phyloP scores from a whole-genome alignment of 2,888 invertebrate genomes.

The Frankliniella intonsa region DNA sequence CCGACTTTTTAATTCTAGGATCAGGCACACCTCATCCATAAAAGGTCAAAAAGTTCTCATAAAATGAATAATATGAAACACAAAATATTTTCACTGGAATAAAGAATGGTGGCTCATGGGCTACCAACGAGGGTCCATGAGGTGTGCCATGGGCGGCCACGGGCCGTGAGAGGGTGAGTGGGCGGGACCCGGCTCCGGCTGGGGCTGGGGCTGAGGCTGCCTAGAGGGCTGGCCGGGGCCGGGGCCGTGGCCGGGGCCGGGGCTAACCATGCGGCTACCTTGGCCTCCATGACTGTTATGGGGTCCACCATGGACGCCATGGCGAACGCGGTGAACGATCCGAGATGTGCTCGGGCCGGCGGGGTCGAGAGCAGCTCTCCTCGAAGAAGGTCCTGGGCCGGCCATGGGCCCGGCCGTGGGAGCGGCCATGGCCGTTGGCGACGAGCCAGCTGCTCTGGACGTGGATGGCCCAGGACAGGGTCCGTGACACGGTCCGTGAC shows the following conservation, averaged over 20 bases:
- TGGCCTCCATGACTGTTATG: neutral
- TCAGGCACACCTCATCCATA: neutral
- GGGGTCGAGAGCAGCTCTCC: neutral
- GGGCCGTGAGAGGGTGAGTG: neutral
- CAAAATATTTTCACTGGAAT: constrained; percentile 12
- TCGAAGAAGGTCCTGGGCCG: neutral
- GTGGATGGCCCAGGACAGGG: neutral
- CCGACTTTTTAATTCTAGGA: neutral
- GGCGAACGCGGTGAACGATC: neutral
- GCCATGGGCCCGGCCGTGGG: neutral
- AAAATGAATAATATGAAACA: neutral
- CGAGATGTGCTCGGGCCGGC: neutral
- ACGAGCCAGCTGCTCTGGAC: neutral
- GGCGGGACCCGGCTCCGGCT: too few relatives aligned
- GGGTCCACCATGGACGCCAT: neutral
- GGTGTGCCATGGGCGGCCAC: neutral
- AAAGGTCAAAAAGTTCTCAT: neutral
- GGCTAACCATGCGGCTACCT: neutral
- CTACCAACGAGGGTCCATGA: constrained; percentile 11
- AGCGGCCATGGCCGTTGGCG: neutral
- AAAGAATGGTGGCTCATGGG: neutral
- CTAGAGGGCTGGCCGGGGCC: neutral
- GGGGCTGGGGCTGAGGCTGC: neutral
- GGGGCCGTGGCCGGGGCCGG: neutral
- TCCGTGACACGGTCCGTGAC: neutral